Evolutionary conservation across 2,888 invertebrate genomes (phyloP).

Genomic region (Leucophora obtusa): DNA sequence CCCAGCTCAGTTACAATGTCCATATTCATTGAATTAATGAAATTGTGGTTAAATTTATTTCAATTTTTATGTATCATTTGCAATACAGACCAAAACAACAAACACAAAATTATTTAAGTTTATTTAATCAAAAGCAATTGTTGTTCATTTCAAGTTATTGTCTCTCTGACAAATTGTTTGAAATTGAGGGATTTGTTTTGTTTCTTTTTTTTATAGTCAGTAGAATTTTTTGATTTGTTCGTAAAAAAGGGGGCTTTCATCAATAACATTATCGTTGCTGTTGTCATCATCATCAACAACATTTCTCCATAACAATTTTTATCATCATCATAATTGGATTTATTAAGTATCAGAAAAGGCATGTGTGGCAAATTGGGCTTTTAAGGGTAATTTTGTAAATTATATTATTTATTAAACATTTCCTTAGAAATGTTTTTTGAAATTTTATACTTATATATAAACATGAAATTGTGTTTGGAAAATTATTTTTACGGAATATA

Average conservation of each 20-base stretch:
- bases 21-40: slow-evolving; percentile 61
- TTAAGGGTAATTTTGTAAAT: slow-evolving; percentile 49
- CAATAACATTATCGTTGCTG: slow-evolving; percentile 24
- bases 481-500: too few relatives aligned
- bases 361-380: not conserved
- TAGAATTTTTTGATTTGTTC: not conserved
- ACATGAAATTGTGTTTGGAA: too few relatives aligned
- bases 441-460: not conserved
- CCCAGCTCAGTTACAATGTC: slow-evolving; percentile 52
- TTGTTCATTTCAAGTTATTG: slow-evolving; percentile 68
- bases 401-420: slow-evolving; percentile 53
- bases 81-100: not conserved
- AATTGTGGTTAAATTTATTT: slow-evolving; percentile 63
- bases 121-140: slow-evolving; percentile 67
- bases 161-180: slow-evolving; percentile 53
- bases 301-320: slow-evolving; percentile 40
- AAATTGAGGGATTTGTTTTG: slow-evolving; percentile 1
- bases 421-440: slow-evolving; percentile 33
- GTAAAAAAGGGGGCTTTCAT: slow-evolving; percentile 16
- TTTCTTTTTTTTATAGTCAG: slow-evolving; percentile 1
- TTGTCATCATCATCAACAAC: slow-evolving; percentile 25
- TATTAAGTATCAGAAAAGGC: slow-evolving; percentile 58
- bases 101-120: slow-evolving; percentile 20
- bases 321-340: slow-evolving; percentile 60
- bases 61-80: slow-evolving; percentile 18